These are phyloP conservation scores for Hoplostethus mediterraneus DNA, from an alignment of 2,797 vertebrate genomes.

Conservation along the genomic window DNA sequence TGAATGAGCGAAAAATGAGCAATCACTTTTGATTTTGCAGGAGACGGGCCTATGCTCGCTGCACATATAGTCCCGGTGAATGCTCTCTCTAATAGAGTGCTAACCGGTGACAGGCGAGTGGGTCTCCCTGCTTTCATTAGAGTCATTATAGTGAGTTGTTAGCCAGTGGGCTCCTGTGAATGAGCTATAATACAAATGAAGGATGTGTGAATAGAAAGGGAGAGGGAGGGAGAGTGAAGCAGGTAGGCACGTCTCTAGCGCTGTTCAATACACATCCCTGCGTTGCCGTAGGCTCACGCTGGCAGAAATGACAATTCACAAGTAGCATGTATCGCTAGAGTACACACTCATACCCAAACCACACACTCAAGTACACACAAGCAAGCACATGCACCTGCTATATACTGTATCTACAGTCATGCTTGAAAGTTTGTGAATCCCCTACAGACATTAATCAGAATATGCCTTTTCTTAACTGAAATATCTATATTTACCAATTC, in stretches of 20 bases:
- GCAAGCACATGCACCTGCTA: not conserved
- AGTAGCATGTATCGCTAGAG: no score
- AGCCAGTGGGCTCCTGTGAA: constrained; percentile 12
- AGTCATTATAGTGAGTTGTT: constrained; percentile 9
- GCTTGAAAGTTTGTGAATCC: no score
- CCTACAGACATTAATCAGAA: no score
- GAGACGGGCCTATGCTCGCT: not conserved
- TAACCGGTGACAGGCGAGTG: constrained; percentile 9
- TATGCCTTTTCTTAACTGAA: no score
- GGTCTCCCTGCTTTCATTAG: constrained; percentile 32
- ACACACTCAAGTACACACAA: constrained; percentile 3
- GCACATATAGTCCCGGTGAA: not conserved
- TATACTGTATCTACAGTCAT: not conserved
- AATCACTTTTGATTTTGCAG: not conserved
- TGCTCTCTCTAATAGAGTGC: constrained; percentile 14
- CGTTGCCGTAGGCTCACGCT: not conserved
- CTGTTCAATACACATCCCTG: not conserved
- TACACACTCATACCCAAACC: not conserved
- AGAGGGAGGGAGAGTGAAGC: not conserved
- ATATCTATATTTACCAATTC: no score
- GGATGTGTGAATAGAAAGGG: not conserved
- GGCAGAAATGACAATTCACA: not conserved
- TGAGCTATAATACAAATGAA: constrained; percentile 27
- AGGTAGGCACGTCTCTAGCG: not conserved
- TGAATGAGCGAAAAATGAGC: no score